A percentile compares a stretch with the other conserved stretches of the same genome.
Conservation (phyloP, 2,888 invertebrate genomes). For the Crepidodera aurea region DNA sequence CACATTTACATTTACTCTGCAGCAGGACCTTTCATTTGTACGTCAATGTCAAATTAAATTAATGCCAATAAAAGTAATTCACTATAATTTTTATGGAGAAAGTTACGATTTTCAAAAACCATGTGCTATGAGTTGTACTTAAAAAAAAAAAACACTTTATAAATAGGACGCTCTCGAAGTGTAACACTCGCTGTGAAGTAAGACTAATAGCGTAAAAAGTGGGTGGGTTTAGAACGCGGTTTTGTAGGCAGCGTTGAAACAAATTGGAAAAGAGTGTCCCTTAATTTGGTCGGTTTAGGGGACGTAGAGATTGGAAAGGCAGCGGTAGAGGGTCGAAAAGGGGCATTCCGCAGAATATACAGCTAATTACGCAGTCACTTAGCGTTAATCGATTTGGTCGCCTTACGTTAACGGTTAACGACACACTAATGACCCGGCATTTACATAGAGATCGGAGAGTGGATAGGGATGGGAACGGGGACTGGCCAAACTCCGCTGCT, state of each 20-base stretch:
- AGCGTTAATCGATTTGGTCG: constrained; percentile 64
- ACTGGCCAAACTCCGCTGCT: background rate
- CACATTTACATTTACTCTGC: no score
- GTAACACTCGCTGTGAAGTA: background rate
- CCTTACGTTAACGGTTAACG: constrained; percentile 64
- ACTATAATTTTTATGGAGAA: no score
- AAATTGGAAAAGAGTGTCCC: constrained; percentile 51
- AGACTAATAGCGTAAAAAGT: constrained; percentile 26
- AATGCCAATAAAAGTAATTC: no score
- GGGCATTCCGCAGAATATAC: constrained; percentile 54
- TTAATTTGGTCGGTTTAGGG: constrained; percentile 53
- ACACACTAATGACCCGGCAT: constrained; percentile 63
- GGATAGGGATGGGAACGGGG: constrained; percentile 39
- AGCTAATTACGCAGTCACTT: constrained; percentile 65
- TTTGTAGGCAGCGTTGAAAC: constrained; percentile 38
- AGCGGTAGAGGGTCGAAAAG: constrained; percentile 33
- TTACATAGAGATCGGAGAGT: constrained; percentile 59
- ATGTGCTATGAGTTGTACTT: no score
- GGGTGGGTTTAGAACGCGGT: constrained; percentile 31
- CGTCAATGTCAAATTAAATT: no score
- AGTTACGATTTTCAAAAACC: no score
- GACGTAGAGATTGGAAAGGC: constrained; percentile 41
- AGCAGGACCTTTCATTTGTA: no score
- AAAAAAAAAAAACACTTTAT: no score
- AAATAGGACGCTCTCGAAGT: no score